Conservation (phyloP, 2,888 invertebrate genomes). For the Gryllus longicercus region DNA sequence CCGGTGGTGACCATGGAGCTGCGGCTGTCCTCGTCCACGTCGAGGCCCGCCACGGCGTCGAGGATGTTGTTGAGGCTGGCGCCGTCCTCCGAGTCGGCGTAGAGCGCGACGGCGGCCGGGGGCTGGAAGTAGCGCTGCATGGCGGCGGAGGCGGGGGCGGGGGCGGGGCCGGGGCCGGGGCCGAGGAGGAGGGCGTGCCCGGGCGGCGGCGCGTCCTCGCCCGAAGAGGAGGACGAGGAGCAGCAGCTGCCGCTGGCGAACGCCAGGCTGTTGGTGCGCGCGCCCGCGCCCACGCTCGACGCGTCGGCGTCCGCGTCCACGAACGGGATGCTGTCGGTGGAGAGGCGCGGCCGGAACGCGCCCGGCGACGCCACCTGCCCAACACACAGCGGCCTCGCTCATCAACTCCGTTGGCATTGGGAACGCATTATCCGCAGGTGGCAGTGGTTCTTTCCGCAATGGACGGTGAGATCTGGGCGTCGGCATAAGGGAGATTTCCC, state of each 20-base stretch:
- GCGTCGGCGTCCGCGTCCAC: slow-evolving; percentile 42
- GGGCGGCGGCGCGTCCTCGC: slow-evolving; percentile 27
- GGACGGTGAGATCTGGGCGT: too few relatives aligned
- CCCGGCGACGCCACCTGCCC: background rate
- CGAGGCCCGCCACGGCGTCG: slow-evolving; percentile 33
- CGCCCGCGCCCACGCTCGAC: slow-evolving; percentile 31
- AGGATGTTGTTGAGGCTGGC: slow-evolving; percentile 35
- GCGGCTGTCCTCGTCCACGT: slow-evolving; percentile 26
- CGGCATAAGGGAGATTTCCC: too few relatives aligned
- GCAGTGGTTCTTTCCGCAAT: too few relatives aligned
- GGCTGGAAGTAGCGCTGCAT: background rate
- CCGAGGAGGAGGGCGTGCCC: background rate
- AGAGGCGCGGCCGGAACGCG: slow-evolving; percentile 31
- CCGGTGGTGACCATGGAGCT: background rate
- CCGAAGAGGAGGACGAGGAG: slow-evolving; percentile 27
- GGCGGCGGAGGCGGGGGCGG: background rate
- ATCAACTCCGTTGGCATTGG: too few relatives aligned
- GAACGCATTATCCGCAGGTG: too few relatives aligned
- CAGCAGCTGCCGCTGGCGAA: slow-evolving; percentile 31
- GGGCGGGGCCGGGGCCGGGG: too few relatives aligned
- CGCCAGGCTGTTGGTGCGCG: slow-evolving; percentile 33
- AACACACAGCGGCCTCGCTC: too few relatives aligned
- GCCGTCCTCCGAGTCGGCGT: slow-evolving; percentile 32
- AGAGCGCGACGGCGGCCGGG: slow-evolving; percentile 20
- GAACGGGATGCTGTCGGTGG: slow-evolving; percentile 39